Evolutionary conservation across 2,113 vertebrate genomes (phyloP).

Genomic region (Hipposideros armiger): DNA sequence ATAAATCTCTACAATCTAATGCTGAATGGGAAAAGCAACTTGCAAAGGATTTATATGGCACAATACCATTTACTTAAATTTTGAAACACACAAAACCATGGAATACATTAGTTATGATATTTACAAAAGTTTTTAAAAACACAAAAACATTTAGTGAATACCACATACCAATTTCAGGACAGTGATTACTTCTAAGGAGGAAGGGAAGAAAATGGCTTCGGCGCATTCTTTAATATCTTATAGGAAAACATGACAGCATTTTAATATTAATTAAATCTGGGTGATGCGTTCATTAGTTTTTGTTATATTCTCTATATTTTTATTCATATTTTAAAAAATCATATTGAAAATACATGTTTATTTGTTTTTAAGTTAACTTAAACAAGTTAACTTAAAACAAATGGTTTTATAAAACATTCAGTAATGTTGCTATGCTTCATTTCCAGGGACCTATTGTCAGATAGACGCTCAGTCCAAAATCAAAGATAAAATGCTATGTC

Average conservation of each 20-base stretch:
- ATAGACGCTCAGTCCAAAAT: not conserved
- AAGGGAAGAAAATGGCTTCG: not conserved
- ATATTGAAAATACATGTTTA: not conserved
- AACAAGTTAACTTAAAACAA: conserved; percentile 29
- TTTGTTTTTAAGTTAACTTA: not conserved
- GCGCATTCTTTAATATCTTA: not conserved
- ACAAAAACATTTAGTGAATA: conserved; percentile 5
- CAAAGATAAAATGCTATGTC: not conserved
- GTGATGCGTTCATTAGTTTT: not conserved
- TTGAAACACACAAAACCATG: not conserved
- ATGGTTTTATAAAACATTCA: conserved; percentile 37
- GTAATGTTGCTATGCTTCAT: not conserved
- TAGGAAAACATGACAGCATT: not conserved
- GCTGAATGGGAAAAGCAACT: not conserved
- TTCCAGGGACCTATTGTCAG: not conserved
- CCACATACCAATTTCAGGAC: conserved; percentile 5
- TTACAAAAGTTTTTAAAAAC: conserved; percentile 14
- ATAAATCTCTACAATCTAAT: conserved; percentile 1
- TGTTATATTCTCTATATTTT: conserved; percentile 1
- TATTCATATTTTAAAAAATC: conserved; percentile 12
- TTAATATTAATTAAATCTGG: conserved; percentile 34
- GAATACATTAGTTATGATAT: not conserved
- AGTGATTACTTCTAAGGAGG: conserved; percentile 25
- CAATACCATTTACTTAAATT: not conserved
- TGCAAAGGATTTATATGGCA: not conserved